These are phyloP conservation scores for Drosophila biarmipes DNA, from an alignment of 1,140 invertebrate species.

Conservation along the genomic window DNA sequence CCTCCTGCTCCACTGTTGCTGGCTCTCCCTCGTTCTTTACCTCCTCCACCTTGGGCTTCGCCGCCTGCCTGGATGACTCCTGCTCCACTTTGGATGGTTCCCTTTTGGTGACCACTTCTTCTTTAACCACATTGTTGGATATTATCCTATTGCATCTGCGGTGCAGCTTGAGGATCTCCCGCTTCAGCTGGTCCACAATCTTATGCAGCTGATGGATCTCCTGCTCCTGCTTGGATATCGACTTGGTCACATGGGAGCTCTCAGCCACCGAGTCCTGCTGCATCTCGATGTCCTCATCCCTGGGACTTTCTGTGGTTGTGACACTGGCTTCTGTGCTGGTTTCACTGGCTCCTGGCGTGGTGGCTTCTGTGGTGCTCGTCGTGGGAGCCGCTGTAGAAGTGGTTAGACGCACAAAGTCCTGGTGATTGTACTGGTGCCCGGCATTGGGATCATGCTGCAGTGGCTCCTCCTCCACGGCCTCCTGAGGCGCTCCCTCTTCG, in stretches of 20 bases:
- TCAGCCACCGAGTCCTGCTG: conserved; percentile 25
- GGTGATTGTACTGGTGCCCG: conserved; percentile 10
- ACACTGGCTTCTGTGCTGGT: conserved; percentile 1
- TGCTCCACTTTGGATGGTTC: background rate
- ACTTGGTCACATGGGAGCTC: background rate
- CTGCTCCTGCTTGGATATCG: conserved; percentile 13
- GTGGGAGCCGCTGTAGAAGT: background rate
- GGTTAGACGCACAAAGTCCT: conserved; percentile 15
- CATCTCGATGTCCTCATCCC: background rate
- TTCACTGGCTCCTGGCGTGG: background rate
- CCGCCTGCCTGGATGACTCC: background rate
- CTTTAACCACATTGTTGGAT: conserved; percentile 5
- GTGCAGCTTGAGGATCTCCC: conserved; percentile 12
- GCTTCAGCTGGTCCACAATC: conserved; percentile 12
- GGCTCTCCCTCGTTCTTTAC: background rate
- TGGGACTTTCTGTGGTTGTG: background rate
- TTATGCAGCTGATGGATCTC: conserved; percentile 18
- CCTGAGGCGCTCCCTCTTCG: conserved; percentile 8
- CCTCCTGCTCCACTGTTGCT: conserved; percentile 14
- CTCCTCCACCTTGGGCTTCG: conserved; percentile 4
- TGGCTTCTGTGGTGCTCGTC: background rate
- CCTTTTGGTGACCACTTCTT: background rate
- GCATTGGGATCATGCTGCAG: background rate
- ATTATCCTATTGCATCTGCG: background rate
- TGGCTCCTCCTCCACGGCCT: conserved; percentile 15